Percentiles rank a stretch among this genome's conserved stretches.
Conservation (phyloP, 2,113 vertebrate genomes). For the Trematomus loennbergii region DNA sequence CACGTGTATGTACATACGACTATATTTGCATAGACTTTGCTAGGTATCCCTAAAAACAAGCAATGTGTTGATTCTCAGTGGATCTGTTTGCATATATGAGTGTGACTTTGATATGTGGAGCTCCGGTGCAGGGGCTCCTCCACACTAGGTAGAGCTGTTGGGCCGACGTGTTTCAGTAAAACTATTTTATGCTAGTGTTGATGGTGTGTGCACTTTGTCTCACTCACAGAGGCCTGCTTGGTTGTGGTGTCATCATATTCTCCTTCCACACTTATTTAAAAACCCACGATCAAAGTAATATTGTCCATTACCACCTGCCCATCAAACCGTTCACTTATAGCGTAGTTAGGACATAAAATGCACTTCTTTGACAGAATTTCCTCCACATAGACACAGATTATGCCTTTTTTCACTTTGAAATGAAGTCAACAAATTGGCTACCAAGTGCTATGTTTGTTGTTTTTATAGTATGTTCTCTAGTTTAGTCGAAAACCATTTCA, state of each 20-base stretch:
- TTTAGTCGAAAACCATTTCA: conserved; percentile 63
- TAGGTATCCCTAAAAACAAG: conserved; percentile 85
- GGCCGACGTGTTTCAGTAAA: conserved; percentile 72
- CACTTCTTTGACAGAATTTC: conserved; percentile 46
- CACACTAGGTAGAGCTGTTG: conserved; percentile 55
- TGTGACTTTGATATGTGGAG: conserved; percentile 80
- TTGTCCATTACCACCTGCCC: conserved; percentile 39
- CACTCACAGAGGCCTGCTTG: conserved; percentile 78
- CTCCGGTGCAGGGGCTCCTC: conserved; percentile 68
- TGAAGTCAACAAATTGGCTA: conserved; percentile 36
- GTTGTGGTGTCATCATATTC: conserved; percentile 78
- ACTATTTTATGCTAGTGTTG: conserved; percentile 79
- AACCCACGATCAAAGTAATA: conserved; percentile 58
- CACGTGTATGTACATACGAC: conserved; percentile 83
- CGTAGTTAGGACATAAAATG: conserved; percentile 47
- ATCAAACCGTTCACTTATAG: conserved; percentile 59
- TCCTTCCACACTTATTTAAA: conserved; percentile 55
- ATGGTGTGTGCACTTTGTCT: conserved; percentile 80
- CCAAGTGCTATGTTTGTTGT: conserved; percentile 54
- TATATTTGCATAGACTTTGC: conserved; percentile 86
- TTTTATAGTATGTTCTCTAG: conserved; percentile 51
- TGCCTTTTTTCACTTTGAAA: conserved; percentile 45
- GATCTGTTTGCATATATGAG: conserved; percentile 84
- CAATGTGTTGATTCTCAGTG: conserved; percentile 85
- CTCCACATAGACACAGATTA: conserved; percentile 47